Evolutionary conservation across 2,888 invertebrate species (phyloP).

Genomic region (Helobdella robusta): DNA sequence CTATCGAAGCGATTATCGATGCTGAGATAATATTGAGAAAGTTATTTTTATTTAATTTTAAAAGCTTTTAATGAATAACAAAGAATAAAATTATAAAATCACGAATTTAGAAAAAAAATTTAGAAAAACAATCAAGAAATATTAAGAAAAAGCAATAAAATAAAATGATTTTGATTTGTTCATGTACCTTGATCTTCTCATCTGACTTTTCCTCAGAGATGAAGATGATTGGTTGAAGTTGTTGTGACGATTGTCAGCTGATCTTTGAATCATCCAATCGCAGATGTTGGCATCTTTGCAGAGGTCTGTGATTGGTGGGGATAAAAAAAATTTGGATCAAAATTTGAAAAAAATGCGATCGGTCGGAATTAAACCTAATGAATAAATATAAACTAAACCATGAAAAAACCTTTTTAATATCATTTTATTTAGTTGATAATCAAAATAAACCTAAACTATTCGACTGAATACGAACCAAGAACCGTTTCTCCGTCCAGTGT

Average conservation of each 20-base stretch:
- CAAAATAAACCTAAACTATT: too few relatives aligned
- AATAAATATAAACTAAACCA: too few relatives aligned
- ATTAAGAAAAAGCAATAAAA: too few relatives aligned
- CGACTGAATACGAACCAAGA: too few relatives aligned
- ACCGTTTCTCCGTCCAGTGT: too few relatives aligned
- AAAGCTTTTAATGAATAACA: background rate
- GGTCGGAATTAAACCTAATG: background rate
- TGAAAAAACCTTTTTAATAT: too few relatives aligned
- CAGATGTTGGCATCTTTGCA: slow-evolving; percentile 7
- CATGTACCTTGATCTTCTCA: background rate
- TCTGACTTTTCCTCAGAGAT: background rate
- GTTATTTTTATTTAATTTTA: background rate
- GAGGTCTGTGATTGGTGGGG: slow-evolving; percentile 2
- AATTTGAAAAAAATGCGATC: background rate
- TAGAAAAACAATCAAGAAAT: background rate
- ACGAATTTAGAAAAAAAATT: background rate
- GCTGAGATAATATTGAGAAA: background rate
- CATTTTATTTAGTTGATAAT: too few relatives aligned
- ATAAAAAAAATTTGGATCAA: background rate
- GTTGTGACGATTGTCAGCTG: background rate
- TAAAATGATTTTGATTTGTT: too few relatives aligned
- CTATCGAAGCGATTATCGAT: slow-evolving; percentile 8
- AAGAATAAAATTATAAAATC: background rate
- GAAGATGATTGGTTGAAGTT: background rate
- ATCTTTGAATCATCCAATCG: slow-evolving; percentile 12